Evolutionary conservation across 2,113 vertebrate species (phyloP), one percentile per base, ranked within the genome.

Genomic region (Phrynosoma blainvillii): DNA sequence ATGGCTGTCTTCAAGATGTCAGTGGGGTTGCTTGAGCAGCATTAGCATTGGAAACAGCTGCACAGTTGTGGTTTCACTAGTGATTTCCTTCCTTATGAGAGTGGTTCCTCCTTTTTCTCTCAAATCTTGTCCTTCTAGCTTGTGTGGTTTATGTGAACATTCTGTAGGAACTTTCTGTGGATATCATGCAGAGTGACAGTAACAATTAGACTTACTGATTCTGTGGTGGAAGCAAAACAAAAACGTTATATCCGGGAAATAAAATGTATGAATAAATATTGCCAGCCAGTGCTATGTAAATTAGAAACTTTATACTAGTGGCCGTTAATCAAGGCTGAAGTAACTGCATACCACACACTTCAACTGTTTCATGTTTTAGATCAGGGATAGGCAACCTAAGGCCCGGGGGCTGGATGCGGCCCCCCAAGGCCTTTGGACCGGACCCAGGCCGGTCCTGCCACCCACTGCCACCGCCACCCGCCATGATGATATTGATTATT

Each of bases 31-130:
- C 92, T 89, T 85, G 80, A 88, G 88, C 54, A 86, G 23, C 65
- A 91, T 87, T 80, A 82, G 84, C 62, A 74, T 87, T 88, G 27
- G 90, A 88, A 89, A 91, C 90, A 90, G 93, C 91, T 93, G 90
- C 88, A 65, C 86, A 12, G 1, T 32, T 90, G 59, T 87, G 88
- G 88, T 90, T 94, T 90, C 88, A 62, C 11, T 77, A 62, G 90
- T 86, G 79, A 89, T 89, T 94, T 92, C 78, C 54, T 89, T 71
- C 75, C 92, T 89, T 20, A 13, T 84, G 91, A 70, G 0, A 0
- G 68, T 65, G 88, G 86, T 93, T 94, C 87, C 88, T 92, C 82
- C 89, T 91, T 89, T 85, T 68, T 73, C 42, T 21, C 0, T 85
- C 0, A 42, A 20, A 79, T 91, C 59, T 21, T 5, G 18, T 54